A percentile compares a stretch with the other conserved stretches of the same genome.
These are phyloP conservation scores for Oligia strigilis DNA, from an alignment of 2,888 invertebrate species.

Conservation along the genomic window DNA sequence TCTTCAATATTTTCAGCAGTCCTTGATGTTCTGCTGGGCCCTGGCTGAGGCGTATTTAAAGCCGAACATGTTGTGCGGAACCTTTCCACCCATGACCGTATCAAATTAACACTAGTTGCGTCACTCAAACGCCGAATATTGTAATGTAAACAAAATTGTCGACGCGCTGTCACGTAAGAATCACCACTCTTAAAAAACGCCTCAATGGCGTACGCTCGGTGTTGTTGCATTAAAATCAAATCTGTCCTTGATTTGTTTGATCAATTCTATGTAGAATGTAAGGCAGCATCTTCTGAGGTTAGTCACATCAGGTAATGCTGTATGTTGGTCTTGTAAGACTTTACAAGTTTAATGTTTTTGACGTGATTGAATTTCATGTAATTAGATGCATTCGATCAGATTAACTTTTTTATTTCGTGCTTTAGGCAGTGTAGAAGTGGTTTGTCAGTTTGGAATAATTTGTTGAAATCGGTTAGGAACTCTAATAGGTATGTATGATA, in stretches of 20 bases:
- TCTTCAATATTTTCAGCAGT: background rate
- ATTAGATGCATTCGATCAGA: background rate
- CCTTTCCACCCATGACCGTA: background rate
- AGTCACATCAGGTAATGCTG: no score
- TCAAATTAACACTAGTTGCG: background rate
- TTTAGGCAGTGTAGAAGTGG: background rate
- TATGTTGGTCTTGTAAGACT: no score
- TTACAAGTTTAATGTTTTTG: no score
- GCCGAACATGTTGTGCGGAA: background rate
- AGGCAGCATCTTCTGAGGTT: no score
- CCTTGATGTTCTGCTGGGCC: background rate
- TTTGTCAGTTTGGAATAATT: background rate
- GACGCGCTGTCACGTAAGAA: background rate
- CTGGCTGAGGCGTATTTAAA: background rate
- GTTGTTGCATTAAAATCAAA: background rate
- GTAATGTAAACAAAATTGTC: background rate
- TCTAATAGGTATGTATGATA: background rate
- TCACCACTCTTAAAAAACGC: constrained; percentile 1
- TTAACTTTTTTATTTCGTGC: background rate
- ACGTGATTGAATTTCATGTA: background rate
- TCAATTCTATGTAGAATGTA: no score
- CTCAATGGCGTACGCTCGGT: background rate
- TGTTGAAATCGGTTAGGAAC: background rate
- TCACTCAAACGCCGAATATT: background rate
- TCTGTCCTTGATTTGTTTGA: no score